Percentiles rank a stretch among this genome's conserved stretches.
Conservation (phyloP, 2,113 vertebrate species). For the Pterocles orientalis region DNA sequence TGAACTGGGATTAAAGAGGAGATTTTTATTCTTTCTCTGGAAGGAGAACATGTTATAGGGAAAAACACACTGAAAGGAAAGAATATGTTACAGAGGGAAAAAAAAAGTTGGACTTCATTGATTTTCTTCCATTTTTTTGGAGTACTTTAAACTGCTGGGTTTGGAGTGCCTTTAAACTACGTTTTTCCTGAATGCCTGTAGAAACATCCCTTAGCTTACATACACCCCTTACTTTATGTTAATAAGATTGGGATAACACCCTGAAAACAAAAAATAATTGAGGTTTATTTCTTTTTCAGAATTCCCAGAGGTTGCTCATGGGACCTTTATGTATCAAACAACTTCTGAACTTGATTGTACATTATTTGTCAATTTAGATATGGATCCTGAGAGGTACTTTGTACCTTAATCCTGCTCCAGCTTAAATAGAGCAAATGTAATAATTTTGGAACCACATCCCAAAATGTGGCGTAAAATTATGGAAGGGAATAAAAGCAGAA, state of each 20-base stretch:
- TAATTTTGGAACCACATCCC: not conserved
- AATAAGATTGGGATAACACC: not conserved
- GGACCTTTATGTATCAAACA: not conserved
- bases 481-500: not conserved
- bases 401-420: not conserved
- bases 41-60: not conserved
- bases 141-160: not conserved
- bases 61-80: not conserved
- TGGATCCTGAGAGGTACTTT: not conserved
- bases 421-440: not conserved
- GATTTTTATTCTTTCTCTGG: not conserved
- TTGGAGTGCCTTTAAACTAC: not conserved
- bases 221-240: accelerated
- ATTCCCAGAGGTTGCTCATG: not conserved
- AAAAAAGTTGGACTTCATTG: not conserved
- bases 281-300: not conserved
- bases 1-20: not conserved
- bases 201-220: not conserved
- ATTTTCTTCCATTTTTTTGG: accelerated
- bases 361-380: not conserved
- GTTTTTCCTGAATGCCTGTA: not conserved
- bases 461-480: not conserved
- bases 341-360: not conserved
- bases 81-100: accelerated
- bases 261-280: not conserved